Base-by-base conservation (phyloP, 1,140 invertebrate genomes). In the Achroia grisella region DNA sequence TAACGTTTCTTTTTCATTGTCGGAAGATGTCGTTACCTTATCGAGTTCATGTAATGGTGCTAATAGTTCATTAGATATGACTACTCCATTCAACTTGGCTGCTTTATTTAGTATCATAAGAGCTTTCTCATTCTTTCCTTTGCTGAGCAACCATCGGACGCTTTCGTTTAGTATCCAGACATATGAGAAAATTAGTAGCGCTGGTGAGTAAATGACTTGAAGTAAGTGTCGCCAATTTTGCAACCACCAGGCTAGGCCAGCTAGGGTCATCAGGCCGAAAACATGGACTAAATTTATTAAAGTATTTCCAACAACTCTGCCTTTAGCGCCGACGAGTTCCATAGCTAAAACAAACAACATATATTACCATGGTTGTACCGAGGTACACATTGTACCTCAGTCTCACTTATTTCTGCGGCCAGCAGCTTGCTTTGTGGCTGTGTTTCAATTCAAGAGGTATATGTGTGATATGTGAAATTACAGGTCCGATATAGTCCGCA, bases 101-200 rank as follows among this genome's bases (percentile, higher is more conserved):
- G 90, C 91, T 60, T 87, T 89, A 0, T 85, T 82, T 9, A 93
- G 65, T 29, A 92, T 88, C 8, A 68, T 67, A 32, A 86, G 84
- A 4, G 91, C 91, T 56, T 92, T 88, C 2, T 61, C 41, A 2
- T 64, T 48, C 9, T 67, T 55, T 9, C 71, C 73, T 53, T 92
- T 91, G n/a, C 91, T 90, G 29, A 95, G 62, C 3, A 95, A 78
- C 94, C 94, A 96, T 61, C 93, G 81, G 13, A 91, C 80, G 39
- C 91, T 92, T 73, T 92, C 91, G 6, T 91, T 90, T 4, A 92
- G 57, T 17, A 91, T 72, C 81, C 89, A 89, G 10, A 89, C 86
- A 58, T 92, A 90, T 1, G 87, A 81, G 8, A 94, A 67, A 8
- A 93, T 85, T 0, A 92, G 71, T 4, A 94, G 58, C 1, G 91